These are phyloP conservation scores for Amblyornis subalaris DNA, from an alignment of 2,113 vertebrate species.

Conservation along the genomic window DNA sequence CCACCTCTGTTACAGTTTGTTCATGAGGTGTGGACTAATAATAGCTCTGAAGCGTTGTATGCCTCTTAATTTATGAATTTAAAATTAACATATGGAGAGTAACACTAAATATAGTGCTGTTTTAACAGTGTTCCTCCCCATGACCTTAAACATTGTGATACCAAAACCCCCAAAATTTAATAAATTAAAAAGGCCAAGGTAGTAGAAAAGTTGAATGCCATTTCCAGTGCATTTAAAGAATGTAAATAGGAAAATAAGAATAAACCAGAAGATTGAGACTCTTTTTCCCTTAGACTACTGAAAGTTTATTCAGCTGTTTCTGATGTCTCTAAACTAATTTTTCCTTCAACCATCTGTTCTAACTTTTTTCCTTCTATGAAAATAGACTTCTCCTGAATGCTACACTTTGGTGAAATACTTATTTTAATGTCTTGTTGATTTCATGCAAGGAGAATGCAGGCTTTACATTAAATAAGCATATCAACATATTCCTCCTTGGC, in stretches of 20 bases:
- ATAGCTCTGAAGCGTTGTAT: not conserved
- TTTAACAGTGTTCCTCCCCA: not conserved
- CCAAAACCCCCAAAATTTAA: not conserved
- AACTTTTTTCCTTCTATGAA: slow-evolving; percentile 55
- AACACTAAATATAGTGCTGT: not conserved
- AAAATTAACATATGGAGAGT: not conserved
- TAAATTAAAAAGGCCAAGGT: not conserved
- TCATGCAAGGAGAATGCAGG: slow-evolving; percentile 56
- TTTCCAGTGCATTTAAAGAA: slow-evolving; percentile 28
- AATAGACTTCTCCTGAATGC: slow-evolving; percentile 63
- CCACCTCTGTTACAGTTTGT: not conserved
- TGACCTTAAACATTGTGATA: not conserved
- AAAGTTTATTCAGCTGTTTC: slow-evolving; percentile 81
- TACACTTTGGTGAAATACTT: slow-evolving; percentile 69
- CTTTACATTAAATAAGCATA: slow-evolving; percentile 55
- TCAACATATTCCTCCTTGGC: slow-evolving; percentile 56
- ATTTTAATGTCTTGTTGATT: slow-evolving; percentile 70
- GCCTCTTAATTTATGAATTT: not conserved
- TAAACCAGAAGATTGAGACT: slow-evolving; percentile 43
- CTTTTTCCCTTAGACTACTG: slow-evolving; percentile 53
- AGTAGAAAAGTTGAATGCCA: not conserved
- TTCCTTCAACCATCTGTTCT: slow-evolving; percentile 74
- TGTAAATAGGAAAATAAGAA: slow-evolving; percentile 53
- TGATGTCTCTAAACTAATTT: slow-evolving; percentile 70
- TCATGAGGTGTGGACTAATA: not conserved